These are phyloP conservation scores for Cuniculus paca DNA, from an alignment of 2,797 vertebrate genomes.

Conservation along the genomic window DNA sequence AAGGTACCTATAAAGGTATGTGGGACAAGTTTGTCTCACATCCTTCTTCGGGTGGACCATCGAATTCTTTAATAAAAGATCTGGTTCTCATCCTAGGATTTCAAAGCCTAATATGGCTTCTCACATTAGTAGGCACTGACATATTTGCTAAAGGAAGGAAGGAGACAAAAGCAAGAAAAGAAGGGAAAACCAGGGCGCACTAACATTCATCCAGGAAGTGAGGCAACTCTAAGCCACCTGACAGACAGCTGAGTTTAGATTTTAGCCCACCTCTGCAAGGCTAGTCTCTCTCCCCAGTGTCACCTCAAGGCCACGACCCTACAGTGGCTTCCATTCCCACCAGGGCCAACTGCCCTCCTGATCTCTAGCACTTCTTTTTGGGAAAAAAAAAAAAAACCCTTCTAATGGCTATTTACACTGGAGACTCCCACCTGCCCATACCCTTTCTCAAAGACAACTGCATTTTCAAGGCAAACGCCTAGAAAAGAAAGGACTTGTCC, in stretches of 20 bases:
- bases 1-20: too few relatives aligned
- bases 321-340: neutral
- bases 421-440: neutral
- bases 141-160: neutral
- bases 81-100: neutral
- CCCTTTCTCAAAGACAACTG: neutral
- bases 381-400: neutral
- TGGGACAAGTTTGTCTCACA: neutral
- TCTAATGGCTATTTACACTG: neutral
- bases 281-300: neutral
- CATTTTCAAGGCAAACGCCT: neutral
- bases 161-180: neutral
- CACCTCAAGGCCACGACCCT: neutral
- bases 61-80: neutral
- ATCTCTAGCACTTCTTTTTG: neutral
- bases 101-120: neutral
- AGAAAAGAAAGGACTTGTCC: neutral
- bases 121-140: neutral
- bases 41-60: neutral
- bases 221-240: neutral
- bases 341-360: neutral
- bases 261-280: neutral
- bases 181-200: neutral
- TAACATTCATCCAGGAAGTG: neutral
- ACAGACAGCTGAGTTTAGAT: neutral